phyloP scores from a whole-genome alignment of 2,113 vertebrate genomes.

The Catagonus wagneri region DNA sequence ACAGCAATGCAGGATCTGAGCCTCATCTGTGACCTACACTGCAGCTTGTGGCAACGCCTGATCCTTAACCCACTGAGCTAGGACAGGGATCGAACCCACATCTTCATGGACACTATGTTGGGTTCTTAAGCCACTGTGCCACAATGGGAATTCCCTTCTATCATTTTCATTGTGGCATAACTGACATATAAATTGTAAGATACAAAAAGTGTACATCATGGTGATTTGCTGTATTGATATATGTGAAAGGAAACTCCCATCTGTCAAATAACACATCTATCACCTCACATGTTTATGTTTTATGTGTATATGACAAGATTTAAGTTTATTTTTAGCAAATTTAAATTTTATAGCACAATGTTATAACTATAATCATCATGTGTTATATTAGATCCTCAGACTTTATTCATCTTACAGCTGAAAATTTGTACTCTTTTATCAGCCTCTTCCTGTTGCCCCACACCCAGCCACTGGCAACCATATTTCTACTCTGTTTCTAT shows the following conservation, averaged over 20 bases:
- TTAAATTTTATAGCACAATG: neutral
- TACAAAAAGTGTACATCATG: neutral
- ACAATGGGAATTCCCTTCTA: neutral
- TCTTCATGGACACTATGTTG: too few species aligned
- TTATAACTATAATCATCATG: neutral
- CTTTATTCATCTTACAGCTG: neutral
- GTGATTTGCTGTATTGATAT: neutral
- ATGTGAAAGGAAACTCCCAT: neutral
- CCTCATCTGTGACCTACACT: too few species aligned
- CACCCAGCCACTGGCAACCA: neutral
- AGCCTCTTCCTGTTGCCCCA: neutral
- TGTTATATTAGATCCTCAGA: neutral
- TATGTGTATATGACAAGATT: neutral
- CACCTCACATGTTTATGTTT: neutral
- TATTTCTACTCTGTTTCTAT: neutral
- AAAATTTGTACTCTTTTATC: neutral
- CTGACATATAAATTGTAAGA: neutral
- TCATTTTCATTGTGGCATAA: neutral
- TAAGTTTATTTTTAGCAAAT: neutral
- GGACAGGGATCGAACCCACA: too few species aligned
- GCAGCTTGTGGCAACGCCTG: too few species aligned
- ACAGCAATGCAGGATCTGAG: too few species aligned
- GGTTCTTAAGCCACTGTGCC: too few species aligned
- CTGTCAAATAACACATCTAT: neutral
- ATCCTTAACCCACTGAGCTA: too few species aligned